Evolutionary conservation across 2,113 vertebrate genomes (phyloP).

Genomic region (Chamaetylas fuelleborni): DNA sequence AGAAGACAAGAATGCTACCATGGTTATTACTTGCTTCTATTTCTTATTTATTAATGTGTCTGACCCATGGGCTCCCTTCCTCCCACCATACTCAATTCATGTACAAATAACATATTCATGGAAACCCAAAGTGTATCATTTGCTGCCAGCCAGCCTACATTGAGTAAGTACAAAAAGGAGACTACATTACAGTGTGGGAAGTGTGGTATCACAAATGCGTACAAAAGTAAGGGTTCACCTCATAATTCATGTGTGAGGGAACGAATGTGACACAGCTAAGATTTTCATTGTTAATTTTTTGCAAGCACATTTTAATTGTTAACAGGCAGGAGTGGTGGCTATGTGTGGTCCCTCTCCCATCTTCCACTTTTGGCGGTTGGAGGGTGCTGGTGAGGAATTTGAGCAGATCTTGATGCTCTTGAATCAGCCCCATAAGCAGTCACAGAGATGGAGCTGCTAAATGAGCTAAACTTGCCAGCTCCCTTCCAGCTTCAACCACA

Average conservation of each 20-base stretch:
- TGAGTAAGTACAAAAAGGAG: constrained; percentile 1
- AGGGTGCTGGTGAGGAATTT: background rate
- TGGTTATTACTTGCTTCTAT: background rate
- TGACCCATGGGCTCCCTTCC: background rate
- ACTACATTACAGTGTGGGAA: background rate
- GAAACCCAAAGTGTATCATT: background rate
- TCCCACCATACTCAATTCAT: background rate
- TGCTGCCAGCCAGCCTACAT: background rate
- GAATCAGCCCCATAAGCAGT: background rate
- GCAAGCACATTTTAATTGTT: constrained; percentile 47
- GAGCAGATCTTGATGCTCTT: background rate
- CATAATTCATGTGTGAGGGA: constrained; percentile 31
- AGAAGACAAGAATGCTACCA: background rate
- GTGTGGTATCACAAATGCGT: constrained; percentile 23
- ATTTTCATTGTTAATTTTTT: constrained; percentile 47
- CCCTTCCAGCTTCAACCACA: background rate
- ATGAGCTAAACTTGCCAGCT: background rate
- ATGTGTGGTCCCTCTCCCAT: constrained; percentile 61
- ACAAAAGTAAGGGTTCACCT: constrained; percentile 5
- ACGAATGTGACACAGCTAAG: background rate
- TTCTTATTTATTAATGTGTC: background rate
- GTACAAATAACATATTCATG: background rate
- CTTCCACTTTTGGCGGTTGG: background rate
- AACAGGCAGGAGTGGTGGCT: constrained; percentile 16
- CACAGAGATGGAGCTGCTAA: background rate